Percentiles rank a stretch among this genome's conserved stretches.
These are phyloP conservation scores for Myotis planiceps DNA, from an alignment of 2,797 vertebrate species.

Conservation along the genomic window DNA sequence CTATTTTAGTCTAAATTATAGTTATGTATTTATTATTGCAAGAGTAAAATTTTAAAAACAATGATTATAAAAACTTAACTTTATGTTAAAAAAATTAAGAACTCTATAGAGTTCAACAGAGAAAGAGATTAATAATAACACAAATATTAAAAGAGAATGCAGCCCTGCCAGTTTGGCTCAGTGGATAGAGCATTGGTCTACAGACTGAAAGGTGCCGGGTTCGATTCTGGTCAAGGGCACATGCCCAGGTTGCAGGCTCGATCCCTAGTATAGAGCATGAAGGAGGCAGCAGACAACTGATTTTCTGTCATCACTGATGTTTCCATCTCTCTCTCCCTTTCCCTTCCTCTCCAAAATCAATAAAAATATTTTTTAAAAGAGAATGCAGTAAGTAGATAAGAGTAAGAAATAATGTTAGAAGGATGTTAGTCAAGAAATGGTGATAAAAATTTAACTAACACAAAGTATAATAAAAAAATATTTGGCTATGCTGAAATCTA, in stretches of 20 bases:
- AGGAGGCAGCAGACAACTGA: no score
- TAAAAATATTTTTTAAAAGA: not conserved
- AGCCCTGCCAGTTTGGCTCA: not conserved
- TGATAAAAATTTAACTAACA: not conserved
- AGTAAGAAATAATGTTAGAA: not conserved
- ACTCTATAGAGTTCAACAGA: not conserved
- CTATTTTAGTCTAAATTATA: not conserved
- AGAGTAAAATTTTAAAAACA: not conserved
- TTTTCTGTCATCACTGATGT: no score
- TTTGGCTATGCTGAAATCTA: not conserved
- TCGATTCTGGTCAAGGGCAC: no score
- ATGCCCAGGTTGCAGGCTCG: no score
- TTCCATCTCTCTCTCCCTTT: no score
- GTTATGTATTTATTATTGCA: not conserved
- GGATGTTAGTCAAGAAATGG: not conserved
- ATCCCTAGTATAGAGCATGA: no score
- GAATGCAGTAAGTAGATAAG: not conserved
- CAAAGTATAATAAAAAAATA: not conserved
- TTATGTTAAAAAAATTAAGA: not conserved
- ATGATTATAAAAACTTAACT: not conserved
- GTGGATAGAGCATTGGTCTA: no score
- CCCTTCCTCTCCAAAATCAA: not conserved
- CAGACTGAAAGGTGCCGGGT: no score
- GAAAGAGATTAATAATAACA: not conserved
- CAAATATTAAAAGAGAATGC: not conserved